These are phyloP conservation scores for Hylaea fasciaria DNA, from an alignment of 2,888 invertebrate genomes.

Conservation along the genomic window DNA sequence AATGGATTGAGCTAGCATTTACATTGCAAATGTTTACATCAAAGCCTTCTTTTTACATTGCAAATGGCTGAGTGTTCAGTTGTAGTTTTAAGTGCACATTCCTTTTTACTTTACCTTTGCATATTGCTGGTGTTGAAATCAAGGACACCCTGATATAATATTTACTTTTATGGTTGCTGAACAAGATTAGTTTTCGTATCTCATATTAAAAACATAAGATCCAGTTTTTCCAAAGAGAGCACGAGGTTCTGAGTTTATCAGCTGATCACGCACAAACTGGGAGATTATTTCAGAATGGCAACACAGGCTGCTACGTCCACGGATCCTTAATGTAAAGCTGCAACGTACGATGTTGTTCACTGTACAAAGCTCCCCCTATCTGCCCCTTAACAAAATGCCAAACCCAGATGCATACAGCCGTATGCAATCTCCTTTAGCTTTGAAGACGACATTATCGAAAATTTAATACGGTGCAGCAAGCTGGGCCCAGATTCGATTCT, in stretches of 20 bases:
- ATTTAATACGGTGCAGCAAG: conserved; percentile 53
- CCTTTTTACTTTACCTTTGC: neutral
- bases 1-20: conserved; percentile 54
- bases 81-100: neutral
- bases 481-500: conserved; percentile 48
- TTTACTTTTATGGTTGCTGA: no score
- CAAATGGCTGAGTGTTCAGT: conserved; percentile 16
- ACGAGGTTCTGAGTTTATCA: neutral
- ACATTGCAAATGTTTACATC: conserved; percentile 58
- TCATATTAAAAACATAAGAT: no score
- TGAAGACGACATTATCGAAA: conserved; percentile 59
- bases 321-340: conserved; percentile 14
- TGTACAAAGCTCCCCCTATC: conserved; percentile 29
- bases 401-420: conserved; percentile 54
- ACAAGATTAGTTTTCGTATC: no score
- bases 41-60: conserved; percentile 41
- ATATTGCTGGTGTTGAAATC: neutral
- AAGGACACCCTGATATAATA: no score
- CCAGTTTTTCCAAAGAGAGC: no score
- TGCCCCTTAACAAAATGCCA: conserved; percentile 37
- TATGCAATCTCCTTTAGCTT: conserved; percentile 55
- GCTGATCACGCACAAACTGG: neutral
- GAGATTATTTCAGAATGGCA: conserved; percentile 5
- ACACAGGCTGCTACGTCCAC: conserved; percentile 13
- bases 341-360: conserved; percentile 1